Base-by-base conservation (phyloP, 2,888 invertebrate species). In the Rhaphigaster nebulosa region DNA sequence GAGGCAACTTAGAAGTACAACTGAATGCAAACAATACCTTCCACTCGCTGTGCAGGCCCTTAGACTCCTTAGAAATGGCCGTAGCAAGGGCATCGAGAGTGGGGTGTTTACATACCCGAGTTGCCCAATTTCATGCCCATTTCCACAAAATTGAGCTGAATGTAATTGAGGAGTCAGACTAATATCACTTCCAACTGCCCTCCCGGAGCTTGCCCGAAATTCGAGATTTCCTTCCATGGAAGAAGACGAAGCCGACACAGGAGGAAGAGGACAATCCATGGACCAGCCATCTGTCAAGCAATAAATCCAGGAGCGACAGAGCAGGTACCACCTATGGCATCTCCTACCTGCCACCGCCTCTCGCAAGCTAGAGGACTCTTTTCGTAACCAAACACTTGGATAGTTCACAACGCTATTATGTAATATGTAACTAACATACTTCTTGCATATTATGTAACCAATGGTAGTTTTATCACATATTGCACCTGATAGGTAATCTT, bases 221-320 rank as follows among this genome's bases (percentile, higher is more conserved):
- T n/a, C 1, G 1, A 50, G 84, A 4, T n/a, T 41, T n/a, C 3
- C 38, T 76, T 38, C 34, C 23, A 20, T 34, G 29, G 65, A 65
- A 34, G 65, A 65, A 15, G 29, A n/a, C 4, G 65, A 38, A 38
- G 70, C 70, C 70, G 70, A 38, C 20, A 60, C 5, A 45, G n/a
- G 45, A 65, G 29, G 65, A 18, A n/a, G 84, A 45, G 45, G 84
- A 84, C 84, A 84, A 29, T 84, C 45, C n/a, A 84, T 84, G 84
- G 84, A 84, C 84, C 84, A 26, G 45, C 45, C 45, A 84, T 84
- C 45, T 84, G 45, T 84, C 45, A 84, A 84, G 84, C 84, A 26
- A 84, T 84, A 84, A 84, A 84, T 84, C 84, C 84, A 84, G 26
- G 18, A n/a, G 84, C 50, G 41, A 84, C 84, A 45, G 45, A n/a